phyloP scores from a whole-genome alignment of 2,888 invertebrate species.

The Drosophila seclusa region DNA sequence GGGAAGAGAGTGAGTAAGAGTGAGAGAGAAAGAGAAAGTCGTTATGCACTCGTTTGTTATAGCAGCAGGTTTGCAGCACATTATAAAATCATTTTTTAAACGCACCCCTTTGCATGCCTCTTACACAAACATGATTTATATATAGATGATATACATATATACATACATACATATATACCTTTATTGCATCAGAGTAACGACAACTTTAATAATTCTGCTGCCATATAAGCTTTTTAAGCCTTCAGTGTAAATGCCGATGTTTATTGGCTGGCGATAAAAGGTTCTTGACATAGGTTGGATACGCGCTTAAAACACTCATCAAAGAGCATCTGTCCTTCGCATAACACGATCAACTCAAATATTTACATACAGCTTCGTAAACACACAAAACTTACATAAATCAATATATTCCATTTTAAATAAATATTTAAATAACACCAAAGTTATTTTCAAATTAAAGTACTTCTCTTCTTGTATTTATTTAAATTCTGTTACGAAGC shows the following conservation, averaged over 20 bases:
- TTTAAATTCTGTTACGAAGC: neutral
- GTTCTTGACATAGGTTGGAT: neutral
- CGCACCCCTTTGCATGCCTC: constrained; percentile 1
- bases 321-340: neutral
- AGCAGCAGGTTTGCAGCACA: constrained; percentile 45
- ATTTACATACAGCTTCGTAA: neutral
- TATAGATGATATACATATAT: neutral
- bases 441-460: neutral
- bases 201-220: neutral
- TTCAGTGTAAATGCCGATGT: neutral
- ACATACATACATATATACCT: neutral
- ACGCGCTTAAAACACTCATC: too few species aligned
- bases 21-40: constrained; percentile 9
- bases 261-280: neutral
- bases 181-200: neutral
- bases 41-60: constrained; percentile 33
- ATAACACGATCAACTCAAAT: neutral
- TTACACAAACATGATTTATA: neutral
- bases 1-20: neutral
- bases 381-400: neutral
- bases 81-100: constrained; percentile 57
- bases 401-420: neutral
- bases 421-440: neutral
- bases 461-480: neutral
- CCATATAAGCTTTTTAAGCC: neutral